Base-by-base conservation (phyloP, 2,797 vertebrate genomes). In the Parotocinclus haroldoi region DNA sequence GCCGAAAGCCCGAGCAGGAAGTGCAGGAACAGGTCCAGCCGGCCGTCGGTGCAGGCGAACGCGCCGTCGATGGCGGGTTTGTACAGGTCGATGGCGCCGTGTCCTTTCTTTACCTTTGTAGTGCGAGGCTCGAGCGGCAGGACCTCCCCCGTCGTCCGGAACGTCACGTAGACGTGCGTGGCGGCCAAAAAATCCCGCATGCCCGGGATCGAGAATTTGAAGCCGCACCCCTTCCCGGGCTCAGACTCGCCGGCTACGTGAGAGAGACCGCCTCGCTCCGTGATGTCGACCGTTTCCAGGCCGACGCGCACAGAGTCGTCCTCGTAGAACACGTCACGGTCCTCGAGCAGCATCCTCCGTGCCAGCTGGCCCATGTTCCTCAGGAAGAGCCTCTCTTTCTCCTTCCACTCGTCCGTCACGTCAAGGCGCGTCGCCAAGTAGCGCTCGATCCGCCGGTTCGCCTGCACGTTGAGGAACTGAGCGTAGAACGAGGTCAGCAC, bases 161-260 rank as follows among this genome's bases (percentile, higher is more conserved):
- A 89, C 27, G 18, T 51, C 0, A 77, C 45, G 66, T 87, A 91
- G 37, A 80, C 76, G 3, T 88, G 88, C 38, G 89, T 1, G 5
- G 90, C 89, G 0, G 90, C 90, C 74, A 92, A 81, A 78, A 85
- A 91, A 63, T 88, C 88, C 85, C 88, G 87, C 12, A 88, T 0
- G 27, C 76, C 84, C 58, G 58, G 18, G 72, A 91, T 84, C 10
- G 84, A 42, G 5, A 91, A 92, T 58, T 78, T 72, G 75, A 82
- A 91, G 0, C 6, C 46, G 65, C 71, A 70, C 44, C 76, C 74
- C 1, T 66, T 27, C 36, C 0, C 5, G 1, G 55, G n/a, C 10
- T 12, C 12, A 16, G 71, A 1, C 5, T 62, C 0, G 0, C 27
- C 9, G 13, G 63, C 14, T 74, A 89, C 87, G 0, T 83, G 85